These are phyloP conservation scores for Adineta ricciae DNA, from an alignment of 2,888 invertebrate genomes.

Conservation along the genomic window DNA sequence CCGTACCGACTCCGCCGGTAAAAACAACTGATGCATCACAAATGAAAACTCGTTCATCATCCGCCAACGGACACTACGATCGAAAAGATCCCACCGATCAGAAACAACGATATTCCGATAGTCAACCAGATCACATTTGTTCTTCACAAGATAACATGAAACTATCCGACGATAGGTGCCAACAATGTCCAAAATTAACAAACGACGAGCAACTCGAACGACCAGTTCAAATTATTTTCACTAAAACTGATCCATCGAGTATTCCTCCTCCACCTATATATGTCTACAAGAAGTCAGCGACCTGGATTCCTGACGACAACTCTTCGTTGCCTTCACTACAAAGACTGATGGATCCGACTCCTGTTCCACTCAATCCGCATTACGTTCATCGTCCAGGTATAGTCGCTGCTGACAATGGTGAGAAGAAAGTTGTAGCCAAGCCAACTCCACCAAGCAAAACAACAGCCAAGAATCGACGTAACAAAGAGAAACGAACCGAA, in stretches of 20 bases:
- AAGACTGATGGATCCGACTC: neutral
- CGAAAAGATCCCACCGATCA: neutral
- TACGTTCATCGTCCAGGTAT: neutral
- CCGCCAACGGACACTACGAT: neutral
- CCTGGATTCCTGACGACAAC: neutral
- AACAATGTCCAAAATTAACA: neutral
- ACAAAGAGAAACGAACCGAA: neutral
- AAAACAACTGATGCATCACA: neutral
- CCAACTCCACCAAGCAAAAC: neutral
- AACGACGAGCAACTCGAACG: neutral
- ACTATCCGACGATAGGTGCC: neutral
- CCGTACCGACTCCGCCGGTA: neutral
- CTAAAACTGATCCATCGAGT: neutral
- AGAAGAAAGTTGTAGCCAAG: neutral
- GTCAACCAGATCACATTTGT: neutral
- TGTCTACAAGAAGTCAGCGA: neutral
- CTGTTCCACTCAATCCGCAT: neutral
- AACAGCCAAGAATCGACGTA: neutral
- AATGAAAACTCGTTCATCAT: neutral
- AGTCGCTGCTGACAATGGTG: neutral
- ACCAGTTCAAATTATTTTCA: neutral
- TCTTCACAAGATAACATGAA: neutral
- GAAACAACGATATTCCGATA: neutral
- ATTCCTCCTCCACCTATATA: neutral
- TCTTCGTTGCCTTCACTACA: neutral